Conservation (phyloP, 2,113 vertebrate species). For the Vidua macroura region DNA sequence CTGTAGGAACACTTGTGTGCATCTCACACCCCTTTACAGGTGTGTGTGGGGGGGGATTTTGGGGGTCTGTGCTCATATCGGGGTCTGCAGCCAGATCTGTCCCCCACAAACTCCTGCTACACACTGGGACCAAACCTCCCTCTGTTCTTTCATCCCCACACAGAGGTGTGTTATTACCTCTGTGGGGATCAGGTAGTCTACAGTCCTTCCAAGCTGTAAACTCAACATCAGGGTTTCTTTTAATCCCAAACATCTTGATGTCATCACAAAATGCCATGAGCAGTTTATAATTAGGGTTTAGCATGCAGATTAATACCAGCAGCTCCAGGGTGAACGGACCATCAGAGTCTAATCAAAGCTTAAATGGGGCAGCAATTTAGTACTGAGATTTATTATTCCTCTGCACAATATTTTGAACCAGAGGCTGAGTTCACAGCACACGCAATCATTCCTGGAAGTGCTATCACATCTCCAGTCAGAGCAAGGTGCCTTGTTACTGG, state of each 20-base stretch:
- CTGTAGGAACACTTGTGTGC: background rate
- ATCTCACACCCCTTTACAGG: background rate
- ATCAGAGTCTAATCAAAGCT: constrained; percentile 66
- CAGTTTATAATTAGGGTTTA: constrained; percentile 70
- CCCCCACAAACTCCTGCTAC: background rate
- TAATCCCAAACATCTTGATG: constrained; percentile 78
- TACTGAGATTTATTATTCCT: constrained; percentile 57
- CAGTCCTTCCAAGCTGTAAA: constrained; percentile 63
- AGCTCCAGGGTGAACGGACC: constrained; percentile 57
- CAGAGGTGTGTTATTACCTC: background rate
- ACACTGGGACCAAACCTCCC: background rate
- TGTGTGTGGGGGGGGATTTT: background rate
- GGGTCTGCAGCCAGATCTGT: background rate
- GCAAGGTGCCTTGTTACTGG: constrained; percentile 25
- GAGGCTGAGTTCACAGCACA: constrained; percentile 53
- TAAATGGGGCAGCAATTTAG: constrained; percentile 63
- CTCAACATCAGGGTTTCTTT: constrained; percentile 55
- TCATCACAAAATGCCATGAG: constrained; percentile 71
- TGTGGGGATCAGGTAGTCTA: constrained; percentile 30
- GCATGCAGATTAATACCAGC: constrained; percentile 63
- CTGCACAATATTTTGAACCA: constrained; percentile 49
- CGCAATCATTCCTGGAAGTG: constrained; percentile 55
- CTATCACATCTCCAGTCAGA: constrained; percentile 41
- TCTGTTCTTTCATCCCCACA: background rate
- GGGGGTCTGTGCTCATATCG: background rate